Percentiles rank a stretch among this genome's conserved stretches.
These are phyloP conservation scores for Paramuricea clavata DNA, from an alignment of 92 coral and sea anemone species.

Conservation along the genomic window DNA sequence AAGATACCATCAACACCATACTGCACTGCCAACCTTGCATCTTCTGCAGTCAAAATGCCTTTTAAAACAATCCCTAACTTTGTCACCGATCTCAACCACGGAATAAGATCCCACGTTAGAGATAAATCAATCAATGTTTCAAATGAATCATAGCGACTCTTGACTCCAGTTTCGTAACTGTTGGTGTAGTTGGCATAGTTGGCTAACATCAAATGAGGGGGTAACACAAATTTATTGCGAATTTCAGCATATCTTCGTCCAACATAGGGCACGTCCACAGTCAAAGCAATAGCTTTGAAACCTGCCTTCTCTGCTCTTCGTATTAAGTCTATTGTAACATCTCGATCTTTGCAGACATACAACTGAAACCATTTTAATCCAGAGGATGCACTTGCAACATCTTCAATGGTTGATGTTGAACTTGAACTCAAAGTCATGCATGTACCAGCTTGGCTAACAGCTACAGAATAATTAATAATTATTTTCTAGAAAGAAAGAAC, in stretches of 20 bases:
- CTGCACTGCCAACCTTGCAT: constrained; percentile 36
- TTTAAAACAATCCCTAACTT: constrained; percentile 31
- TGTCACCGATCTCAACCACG: constrained; percentile 32
- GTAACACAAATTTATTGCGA: constrained; percentile 54
- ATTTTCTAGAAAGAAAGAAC: not conserved
- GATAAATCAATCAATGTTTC: constrained; percentile 49
- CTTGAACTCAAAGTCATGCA: constrained; percentile 61
- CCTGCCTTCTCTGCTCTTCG: constrained; percentile 18
- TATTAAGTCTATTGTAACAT: constrained; percentile 26
- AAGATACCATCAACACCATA: constrained; percentile 44
- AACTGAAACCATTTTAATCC: constrained; percentile 75
- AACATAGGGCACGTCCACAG: constrained; percentile 11
- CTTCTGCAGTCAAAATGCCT: constrained; percentile 42
- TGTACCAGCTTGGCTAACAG: constrained; percentile 55
- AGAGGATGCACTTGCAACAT: constrained; percentile 60
- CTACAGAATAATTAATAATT: constrained; percentile 27
- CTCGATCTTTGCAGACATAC: constrained; percentile 47
- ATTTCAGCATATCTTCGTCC: constrained; percentile 42
- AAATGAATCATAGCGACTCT: constrained; percentile 32
- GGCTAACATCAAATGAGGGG: constrained; percentile 45
- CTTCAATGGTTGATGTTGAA: constrained; percentile 66
- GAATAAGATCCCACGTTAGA: constrained; percentile 33
- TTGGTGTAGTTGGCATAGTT: constrained; percentile 42
- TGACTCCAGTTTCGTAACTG: constrained; percentile 8
- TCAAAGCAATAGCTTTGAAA: not conserved